Evolutionary conservation across 2,888 invertebrate species (phyloP).

Genomic region (Mythimna albipuncta): DNA sequence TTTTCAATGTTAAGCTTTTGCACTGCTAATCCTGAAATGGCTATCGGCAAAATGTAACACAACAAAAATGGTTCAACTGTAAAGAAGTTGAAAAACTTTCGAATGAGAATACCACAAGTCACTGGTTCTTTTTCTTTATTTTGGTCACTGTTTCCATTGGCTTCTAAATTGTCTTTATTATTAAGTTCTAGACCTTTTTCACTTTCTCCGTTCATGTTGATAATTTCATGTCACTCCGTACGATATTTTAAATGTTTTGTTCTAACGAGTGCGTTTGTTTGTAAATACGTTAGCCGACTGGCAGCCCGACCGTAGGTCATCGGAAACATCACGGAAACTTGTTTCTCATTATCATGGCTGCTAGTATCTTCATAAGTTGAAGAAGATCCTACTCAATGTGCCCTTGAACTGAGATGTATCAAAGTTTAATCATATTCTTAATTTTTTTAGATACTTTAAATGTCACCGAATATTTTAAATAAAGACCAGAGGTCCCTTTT

Average conservation of each 20-base stretch:
- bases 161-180: constrained; percentile 51
- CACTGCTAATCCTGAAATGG: constrained; percentile 91
- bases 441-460: not conserved
- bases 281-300: constrained; percentile 56
- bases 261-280: constrained; percentile 59
- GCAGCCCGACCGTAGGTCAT: constrained; percentile 33
- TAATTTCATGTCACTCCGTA: constrained; percentile 49
- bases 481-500: not conserved
- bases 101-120: constrained; percentile 61
- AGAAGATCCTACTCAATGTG: constrained; percentile 18
- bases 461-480: not conserved
- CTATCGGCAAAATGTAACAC: constrained; percentile 91
- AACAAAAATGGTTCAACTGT: constrained; percentile 93
- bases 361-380: constrained; percentile 20
- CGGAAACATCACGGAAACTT: constrained; percentile 58
- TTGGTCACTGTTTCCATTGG: constrained; percentile 42
- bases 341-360: constrained; percentile 51
- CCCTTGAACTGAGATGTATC: constrained; percentile 40
- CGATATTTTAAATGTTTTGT: constrained; percentile 13
- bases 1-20: constrained; percentile 90
- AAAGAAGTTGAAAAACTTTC: constrained; percentile 77
- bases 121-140: constrained; percentile 51
- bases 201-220: constrained; percentile 67
- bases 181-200: constrained; percentile 65
- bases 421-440: constrained; percentile 20